Base-by-base conservation (phyloP, 2,797 vertebrate species). In the Arvicola amphibius region DNA sequence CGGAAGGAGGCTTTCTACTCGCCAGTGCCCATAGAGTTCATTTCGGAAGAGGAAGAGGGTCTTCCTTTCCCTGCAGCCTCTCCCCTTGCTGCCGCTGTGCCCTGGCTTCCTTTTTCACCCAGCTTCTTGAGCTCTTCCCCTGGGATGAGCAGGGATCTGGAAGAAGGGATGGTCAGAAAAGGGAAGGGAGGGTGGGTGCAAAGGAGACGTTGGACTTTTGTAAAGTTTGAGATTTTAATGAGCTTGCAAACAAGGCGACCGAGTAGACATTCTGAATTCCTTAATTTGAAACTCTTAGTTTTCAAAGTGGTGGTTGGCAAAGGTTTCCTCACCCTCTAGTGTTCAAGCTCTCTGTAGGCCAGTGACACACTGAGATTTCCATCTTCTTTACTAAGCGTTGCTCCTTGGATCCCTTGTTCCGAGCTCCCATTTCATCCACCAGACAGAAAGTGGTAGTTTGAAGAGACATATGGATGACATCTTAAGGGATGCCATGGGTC, bases 381-480 rank as follows among this genome's bases (percentile, higher is more conserved):
- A 32, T 40, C 48, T 40, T 71, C 48, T 17, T 27, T 53, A 19
- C 34, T 40, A 19, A 71, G 48, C 11, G 19, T 88, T 40, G 27
- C 6, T 69, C 51, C 56, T 74, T 56, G 74, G n/a, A 53, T 34
- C 53, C 12, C 76, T 71, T 86, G 46, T 53, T 61, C 21, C 40
- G 43, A 81, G 8, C 17, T 46, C 16, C 9, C 5, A 14, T 32
- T 53, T 4, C 40, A 51, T 67, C 10, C 34, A 46, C 25, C 61
- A 59, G 34, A n/a, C n/a, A 71, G 46, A 84, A 77, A 63, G 19
- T 53, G 37, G n/a, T 7, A 46, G 23, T 67, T n/a, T 79, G 73
- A 25, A 86, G 73, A 87, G 87, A 85, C 74, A 65, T 43, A 32
- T 23, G 37, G 83, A 71, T n/a, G 51, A 90, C 91, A 59, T 43